Evolutionary conservation across 1,140 invertebrate species (phyloP).

Genomic region (Eurosta solidaginis): DNA sequence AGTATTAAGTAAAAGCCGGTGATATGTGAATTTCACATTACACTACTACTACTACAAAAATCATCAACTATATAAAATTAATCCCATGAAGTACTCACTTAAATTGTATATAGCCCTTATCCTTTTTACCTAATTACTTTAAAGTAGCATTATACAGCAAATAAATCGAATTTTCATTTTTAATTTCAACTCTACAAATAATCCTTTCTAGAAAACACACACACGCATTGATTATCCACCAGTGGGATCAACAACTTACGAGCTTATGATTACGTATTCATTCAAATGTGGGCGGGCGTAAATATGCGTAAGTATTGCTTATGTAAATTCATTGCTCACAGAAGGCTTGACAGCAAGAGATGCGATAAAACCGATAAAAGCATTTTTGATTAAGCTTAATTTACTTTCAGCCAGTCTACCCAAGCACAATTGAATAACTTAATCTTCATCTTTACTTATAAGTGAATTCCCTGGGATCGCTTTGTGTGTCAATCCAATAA

Average conservation of each 20-base stretch:
- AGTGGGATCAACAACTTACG: neutral
- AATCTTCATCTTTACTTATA: neutral
- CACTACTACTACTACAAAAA: no score
- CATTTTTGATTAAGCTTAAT: constrained; percentile 22
- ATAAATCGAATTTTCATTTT: constrained; percentile 3
- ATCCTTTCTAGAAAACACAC: neutral
- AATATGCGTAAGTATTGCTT: neutral
- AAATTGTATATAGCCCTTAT: no score
- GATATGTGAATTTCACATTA: no score
- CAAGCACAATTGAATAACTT: constrained; percentile 1
- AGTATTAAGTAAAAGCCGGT: no score
- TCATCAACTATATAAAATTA: no score
- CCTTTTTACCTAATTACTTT: neutral
- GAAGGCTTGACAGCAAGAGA: no score
- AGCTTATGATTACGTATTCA: neutral
- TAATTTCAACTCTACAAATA: neutral
- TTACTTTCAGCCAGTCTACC: constrained; percentile 8
- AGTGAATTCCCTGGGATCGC: neutral
- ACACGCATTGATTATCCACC: neutral
- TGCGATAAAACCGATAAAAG: no score
- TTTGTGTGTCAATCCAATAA: neutral
- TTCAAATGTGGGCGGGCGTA: neutral
- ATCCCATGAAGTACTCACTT: no score
- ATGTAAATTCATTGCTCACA: neutral
- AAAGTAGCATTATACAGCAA: neutral